Percentiles rank a stretch among this genome's conserved stretches.
phyloP scores from a whole-genome alignment of 1,140 invertebrate genomes.

The Hypsibius dujardini region DNA sequence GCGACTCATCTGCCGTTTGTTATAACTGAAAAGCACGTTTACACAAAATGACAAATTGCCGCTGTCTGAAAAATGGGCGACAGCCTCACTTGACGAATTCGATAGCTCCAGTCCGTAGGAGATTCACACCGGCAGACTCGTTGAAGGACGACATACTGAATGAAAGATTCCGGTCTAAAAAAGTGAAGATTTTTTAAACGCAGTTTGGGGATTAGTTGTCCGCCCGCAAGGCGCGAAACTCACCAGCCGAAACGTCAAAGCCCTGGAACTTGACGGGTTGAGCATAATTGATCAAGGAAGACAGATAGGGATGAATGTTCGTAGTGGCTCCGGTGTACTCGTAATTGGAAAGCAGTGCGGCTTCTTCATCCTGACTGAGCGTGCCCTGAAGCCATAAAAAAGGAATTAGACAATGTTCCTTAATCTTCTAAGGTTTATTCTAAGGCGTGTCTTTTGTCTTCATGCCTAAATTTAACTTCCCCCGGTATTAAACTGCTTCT shows the following conservation, averaged over 20 bases:
- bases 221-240: constrained; percentile 27
- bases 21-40: constrained; percentile 45
- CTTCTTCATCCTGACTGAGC: constrained; percentile 42
- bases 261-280: constrained; percentile 97
- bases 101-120: constrained; percentile 81
- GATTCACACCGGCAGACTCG: constrained; percentile 81
- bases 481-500: too few species aligned
- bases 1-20: constrained; percentile 93
- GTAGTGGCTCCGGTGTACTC: constrained; percentile 90
- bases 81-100: constrained; percentile 75
- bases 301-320: constrained; percentile 89
- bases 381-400: constrained; percentile 29
- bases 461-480: too few species aligned
- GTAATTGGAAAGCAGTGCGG: constrained; percentile 40
- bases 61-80: background rate
- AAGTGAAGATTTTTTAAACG: constrained; percentile 17
- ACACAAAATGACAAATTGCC: constrained; percentile 16
- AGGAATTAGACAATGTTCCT: too few species aligned
- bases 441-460: too few species aligned
- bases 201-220: background rate
- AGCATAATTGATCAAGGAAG: constrained; percentile 93
- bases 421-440: too few species aligned
- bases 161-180: constrained; percentile 73
- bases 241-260: constrained; percentile 90
- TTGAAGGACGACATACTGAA: constrained; percentile 98